A percentile compares a stretch with the other conserved stretches of the same genome.
Evolutionary conservation across 2,113 vertebrate genomes (phyloP).

Genomic region (Pangasianodon gigas): DNA sequence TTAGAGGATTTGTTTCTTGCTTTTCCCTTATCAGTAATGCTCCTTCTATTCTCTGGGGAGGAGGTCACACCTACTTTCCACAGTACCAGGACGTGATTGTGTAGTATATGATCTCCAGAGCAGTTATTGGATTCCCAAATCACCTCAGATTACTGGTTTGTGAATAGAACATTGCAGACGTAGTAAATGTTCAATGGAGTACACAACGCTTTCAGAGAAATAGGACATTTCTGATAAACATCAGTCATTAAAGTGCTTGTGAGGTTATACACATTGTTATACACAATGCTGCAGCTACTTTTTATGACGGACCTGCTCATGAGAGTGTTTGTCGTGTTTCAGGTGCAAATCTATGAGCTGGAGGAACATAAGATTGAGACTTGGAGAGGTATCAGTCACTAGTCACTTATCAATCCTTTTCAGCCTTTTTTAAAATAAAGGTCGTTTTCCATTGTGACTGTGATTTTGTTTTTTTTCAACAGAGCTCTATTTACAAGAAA

Average conservation of each 20-base stretch:
- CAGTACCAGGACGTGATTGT: background rate
- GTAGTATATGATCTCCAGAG: background rate
- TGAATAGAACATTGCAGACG: background rate
- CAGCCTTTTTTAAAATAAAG: background rate
- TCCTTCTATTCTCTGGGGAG: background rate
- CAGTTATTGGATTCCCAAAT: background rate
- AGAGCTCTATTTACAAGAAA: conserved; percentile 99
- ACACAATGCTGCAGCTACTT: background rate
- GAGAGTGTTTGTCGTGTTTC: conserved; percentile 49
- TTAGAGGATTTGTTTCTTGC: background rate
- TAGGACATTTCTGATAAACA: background rate
- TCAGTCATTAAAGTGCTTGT: background rate
- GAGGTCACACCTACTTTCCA: background rate
- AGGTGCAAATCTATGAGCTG: conserved; percentile 99
- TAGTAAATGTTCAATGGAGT: background rate
- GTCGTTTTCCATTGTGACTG: background rate
- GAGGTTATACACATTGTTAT: background rate
- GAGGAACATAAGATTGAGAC: conserved; percentile 98
- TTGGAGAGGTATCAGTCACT: conserved; percentile 83
- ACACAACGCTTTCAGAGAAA: background rate
- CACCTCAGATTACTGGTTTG: background rate
- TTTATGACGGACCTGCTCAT: background rate
- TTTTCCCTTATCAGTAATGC: background rate
- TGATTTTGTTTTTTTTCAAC: conserved; percentile 60
- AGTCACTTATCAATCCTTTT: conserved; percentile 41